Conservation (phyloP, 2,113 vertebrate genomes). For the Mobula birostris region DNA sequence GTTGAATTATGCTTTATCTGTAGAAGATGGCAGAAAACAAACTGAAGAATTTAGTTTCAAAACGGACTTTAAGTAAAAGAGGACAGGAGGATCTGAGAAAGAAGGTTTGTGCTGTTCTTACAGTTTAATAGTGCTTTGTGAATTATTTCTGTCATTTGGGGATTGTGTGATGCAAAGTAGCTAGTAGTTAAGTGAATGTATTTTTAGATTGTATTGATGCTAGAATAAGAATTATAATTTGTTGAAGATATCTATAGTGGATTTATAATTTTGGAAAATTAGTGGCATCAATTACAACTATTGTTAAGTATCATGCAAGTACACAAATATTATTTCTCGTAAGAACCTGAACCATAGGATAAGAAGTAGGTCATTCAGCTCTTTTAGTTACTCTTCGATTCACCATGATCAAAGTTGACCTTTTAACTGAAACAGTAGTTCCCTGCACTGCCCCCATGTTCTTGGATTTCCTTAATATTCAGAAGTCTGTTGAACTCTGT, state of each 20-base stretch:
- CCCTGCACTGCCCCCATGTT: no score
- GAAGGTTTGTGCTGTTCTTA: constrained; percentile 43
- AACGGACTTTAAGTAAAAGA: constrained; percentile 59
- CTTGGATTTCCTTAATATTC: no score
- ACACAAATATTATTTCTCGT: no score
- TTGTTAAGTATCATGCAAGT: not conserved
- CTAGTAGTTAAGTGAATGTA: not conserved
- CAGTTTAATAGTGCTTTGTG: not conserved
- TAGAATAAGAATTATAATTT: constrained; percentile 4
- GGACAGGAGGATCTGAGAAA: constrained; percentile 63
- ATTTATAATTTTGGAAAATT: not conserved
- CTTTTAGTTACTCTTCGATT: no score
- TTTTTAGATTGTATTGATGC: not conserved
- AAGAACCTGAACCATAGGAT: no score
- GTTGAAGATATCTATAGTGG: not conserved
- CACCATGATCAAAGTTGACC: no score
- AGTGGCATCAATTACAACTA: not conserved
- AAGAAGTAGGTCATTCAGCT: no score
- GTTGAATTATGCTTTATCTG: constrained; percentile 40
- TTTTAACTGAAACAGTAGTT: no score
- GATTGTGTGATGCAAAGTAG: not conserved
- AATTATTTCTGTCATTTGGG: not conserved
- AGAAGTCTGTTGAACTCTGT: no score
- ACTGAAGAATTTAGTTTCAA: constrained; percentile 51
- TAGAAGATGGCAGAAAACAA: constrained; percentile 66